Conservation (phyloP, 2,888 invertebrate species). For the Rhabditoides inermis region DNA sequence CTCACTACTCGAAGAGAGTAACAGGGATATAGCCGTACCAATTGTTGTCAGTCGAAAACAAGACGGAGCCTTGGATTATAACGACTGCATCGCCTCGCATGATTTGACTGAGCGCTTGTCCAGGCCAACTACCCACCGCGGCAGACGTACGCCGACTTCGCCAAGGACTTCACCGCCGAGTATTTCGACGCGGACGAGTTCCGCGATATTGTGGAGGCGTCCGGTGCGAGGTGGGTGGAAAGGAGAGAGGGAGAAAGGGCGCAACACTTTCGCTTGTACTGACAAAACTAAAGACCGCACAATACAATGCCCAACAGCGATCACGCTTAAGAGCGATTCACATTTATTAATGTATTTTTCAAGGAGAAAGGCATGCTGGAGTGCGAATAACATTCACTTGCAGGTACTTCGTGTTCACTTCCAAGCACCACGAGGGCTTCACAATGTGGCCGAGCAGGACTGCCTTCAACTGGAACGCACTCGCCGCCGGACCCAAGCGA, state of each 20-base stretch:
- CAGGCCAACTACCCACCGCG: slow-evolving; percentile 73
- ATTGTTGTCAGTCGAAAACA: no score
- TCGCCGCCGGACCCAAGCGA: slow-evolving; percentile 56
- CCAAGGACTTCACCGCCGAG: slow-evolving; percentile 71
- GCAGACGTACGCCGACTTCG: slow-evolving; percentile 86
- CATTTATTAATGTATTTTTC: no score
- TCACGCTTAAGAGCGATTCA: no score
- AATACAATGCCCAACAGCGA: no score
- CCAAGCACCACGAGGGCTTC: slow-evolving; percentile 58
- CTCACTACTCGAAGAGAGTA: no score
- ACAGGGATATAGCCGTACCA: no score
- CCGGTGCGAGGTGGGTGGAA: slow-evolving; percentile 75
- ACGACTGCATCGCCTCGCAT: no score
- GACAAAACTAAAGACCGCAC: no score
- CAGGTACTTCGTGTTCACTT: slow-evolving; percentile 57
- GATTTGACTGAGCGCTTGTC: no score
- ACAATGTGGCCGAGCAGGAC: slow-evolving; percentile 56
- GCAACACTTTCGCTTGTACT: no score
- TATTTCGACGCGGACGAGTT: slow-evolving; percentile 76
- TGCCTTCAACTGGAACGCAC: slow-evolving; percentile 57
- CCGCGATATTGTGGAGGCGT: slow-evolving; percentile 71
- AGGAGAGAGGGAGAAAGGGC: no score
- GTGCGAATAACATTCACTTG: slow-evolving; percentile 1
- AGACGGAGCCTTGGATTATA: no score
- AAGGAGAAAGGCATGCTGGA: slow-evolving; percentile 2